Evolutionary conservation across 2,113 vertebrate species (phyloP).

Genomic region (Tauraco erythrolophus): DNA sequence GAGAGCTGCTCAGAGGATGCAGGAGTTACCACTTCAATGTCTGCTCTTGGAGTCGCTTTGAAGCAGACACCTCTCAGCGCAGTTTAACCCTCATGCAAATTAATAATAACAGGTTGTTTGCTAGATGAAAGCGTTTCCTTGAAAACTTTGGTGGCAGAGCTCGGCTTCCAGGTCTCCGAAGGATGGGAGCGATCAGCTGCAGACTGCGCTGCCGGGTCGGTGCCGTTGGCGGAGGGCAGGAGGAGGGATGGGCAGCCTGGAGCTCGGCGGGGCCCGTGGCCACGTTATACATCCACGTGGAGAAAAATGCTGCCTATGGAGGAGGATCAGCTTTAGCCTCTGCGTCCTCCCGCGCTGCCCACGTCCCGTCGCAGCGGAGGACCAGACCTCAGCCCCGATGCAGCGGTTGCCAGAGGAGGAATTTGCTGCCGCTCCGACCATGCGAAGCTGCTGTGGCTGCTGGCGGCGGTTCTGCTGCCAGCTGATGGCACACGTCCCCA

Average conservation of each 20-base stretch:
- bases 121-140: neutral
- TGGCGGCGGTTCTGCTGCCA: fast-evolving
- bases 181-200: neutral
- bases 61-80: neutral
- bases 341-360: fast-evolving
- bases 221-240: neutral
- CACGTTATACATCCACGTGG: fast-evolving
- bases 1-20: neutral
- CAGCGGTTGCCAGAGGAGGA: neutral
- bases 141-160: neutral
- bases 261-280: neutral
- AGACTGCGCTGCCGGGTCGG: neutral
- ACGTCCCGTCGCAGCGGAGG: fast-evolving
- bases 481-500: neutral
- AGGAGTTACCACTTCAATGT: neutral
- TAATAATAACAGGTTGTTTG: fast-evolving
- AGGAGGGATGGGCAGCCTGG: neutral
- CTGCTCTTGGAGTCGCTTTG: neutral
- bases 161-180: neutral
- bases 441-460: neutral
- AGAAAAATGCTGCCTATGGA: fast-evolving
- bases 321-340: fast-evolving
- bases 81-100: constrained; percentile 35
- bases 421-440: neutral
- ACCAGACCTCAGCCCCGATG: neutral